Percentiles rank a stretch among this genome's conserved stretches.
phyloP scores from a whole-genome alignment of 2,113 vertebrate species.

The Nyctereutes procyonoides region DNA sequence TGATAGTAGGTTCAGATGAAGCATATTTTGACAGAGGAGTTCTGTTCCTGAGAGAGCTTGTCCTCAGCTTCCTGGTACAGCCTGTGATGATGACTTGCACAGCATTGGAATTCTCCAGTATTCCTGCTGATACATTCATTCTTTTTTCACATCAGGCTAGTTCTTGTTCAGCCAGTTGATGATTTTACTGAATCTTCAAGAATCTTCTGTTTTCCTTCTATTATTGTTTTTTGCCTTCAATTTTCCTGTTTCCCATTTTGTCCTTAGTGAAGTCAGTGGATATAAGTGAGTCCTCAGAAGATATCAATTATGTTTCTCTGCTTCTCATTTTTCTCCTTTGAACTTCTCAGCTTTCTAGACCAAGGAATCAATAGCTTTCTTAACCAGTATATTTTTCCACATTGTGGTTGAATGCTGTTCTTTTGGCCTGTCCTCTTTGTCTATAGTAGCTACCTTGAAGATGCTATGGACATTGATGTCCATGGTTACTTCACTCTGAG shows the following conservation, averaged over 20 bases:
- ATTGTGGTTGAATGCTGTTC: not conserved
- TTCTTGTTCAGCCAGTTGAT: not conserved
- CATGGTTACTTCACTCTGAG: not conserved
- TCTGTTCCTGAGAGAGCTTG: not conserved
- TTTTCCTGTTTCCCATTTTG: not conserved
- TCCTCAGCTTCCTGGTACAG: not conserved
- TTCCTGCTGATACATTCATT: not conserved
- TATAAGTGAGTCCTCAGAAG: not conserved
- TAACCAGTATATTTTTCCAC: not conserved
- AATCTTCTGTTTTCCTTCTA: not conserved
- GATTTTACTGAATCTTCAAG: not conserved
- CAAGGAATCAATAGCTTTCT: not conserved
- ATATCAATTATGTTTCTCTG: not conserved
- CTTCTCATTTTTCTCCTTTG: not conserved
- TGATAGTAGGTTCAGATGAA: not conserved
- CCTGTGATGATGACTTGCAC: not conserved
- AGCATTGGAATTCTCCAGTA: not conserved
- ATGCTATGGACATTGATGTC: not conserved
- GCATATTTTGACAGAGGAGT: not conserved
- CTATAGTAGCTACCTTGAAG: not conserved
- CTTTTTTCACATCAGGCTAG: not conserved
- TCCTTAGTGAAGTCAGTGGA: not conserved
- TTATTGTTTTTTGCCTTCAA: constrained; percentile 31
- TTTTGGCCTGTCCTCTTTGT: not conserved
- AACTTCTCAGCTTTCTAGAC: not conserved